Percentiles rank a stretch among this genome's conserved stretches.
These are phyloP conservation scores for Drosophila suboccidentalis DNA, from an alignment of 2,888 invertebrate genomes.

Conservation along the genomic window DNA sequence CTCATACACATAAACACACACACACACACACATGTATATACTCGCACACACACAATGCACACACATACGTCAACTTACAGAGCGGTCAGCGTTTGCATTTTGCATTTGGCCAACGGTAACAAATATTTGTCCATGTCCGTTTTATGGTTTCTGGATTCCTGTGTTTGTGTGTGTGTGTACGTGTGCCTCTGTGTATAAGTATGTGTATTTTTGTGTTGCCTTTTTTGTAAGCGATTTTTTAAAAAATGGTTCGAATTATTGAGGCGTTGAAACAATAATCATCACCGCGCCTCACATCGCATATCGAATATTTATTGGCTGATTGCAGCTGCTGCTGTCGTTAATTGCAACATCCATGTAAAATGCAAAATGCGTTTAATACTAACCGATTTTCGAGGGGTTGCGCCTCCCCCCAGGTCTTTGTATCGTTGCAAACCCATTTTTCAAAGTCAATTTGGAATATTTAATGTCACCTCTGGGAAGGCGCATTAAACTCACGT, in stretches of 20 bases:
- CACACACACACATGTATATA: conserved; percentile 10
- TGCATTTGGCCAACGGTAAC: conserved; percentile 71
- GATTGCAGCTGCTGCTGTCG: conserved; percentile 71
- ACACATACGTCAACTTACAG: conserved; percentile 41
- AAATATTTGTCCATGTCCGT: conserved; percentile 66
- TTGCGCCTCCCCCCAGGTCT: background rate
- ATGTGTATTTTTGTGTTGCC: conserved; percentile 18
- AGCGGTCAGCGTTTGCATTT: conserved; percentile 64
- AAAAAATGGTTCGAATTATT: conserved; percentile 69
- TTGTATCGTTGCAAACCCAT: conserved; percentile 38
- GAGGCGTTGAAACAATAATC: conserved; percentile 79
- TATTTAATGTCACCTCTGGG: conserved; percentile 69
- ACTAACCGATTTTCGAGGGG: conserved; percentile 20
- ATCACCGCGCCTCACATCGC: conserved; percentile 53
- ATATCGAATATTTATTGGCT: conserved; percentile 58
- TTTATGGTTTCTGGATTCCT: conserved; percentile 31
- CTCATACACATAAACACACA: conserved; percentile 3
- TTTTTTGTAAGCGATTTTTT: conserved; percentile 63
- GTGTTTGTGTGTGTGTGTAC: conserved; percentile 7
- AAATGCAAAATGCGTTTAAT: conserved; percentile 54
- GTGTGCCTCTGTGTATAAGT: conserved; percentile 5
- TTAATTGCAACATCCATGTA: conserved; percentile 68
- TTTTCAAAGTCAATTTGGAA: conserved; percentile 70
- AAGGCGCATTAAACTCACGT: conserved; percentile 40
- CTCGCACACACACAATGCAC: conserved; percentile 8